Conservation (phyloP, 2,113 vertebrate species). For the Miniopterus natalensis region DNA sequence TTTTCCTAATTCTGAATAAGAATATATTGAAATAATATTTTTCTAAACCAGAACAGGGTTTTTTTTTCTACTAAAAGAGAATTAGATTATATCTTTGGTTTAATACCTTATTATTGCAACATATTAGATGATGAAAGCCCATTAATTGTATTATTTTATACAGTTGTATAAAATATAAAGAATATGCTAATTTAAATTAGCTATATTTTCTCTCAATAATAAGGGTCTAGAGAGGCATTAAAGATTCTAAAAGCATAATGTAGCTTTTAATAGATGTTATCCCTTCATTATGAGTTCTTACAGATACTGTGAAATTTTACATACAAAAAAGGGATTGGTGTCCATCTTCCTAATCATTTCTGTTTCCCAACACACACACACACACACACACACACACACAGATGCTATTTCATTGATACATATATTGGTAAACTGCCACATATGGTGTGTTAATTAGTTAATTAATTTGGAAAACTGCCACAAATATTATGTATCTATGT, state of each 20-base stretch:
- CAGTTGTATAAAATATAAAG: conserved; percentile 23
- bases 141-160: background rate
- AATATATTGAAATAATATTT: background rate
- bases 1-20: background rate
- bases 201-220: background rate
- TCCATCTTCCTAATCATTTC: background rate
- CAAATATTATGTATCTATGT: conserved; percentile 51
- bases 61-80: background rate
- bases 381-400: background rate
- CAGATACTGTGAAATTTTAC: background rate
- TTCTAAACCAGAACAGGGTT: background rate
- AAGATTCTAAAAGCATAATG: background rate
- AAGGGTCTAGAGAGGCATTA: background rate
- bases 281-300: background rate
- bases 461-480: conserved; percentile 69
- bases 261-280: background rate
- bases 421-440: conserved; percentile 36
- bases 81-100: background rate
- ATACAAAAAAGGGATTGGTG: background rate
- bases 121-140: background rate
- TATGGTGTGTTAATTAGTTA: conserved; percentile 47
- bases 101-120: conserved; percentile 11
- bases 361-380: background rate
- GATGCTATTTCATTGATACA: background rate
- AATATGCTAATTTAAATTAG: conserved; percentile 44